A percentile compares a stretch with the other conserved stretches of the same genome.
Evolutionary conservation across 2,113 vertebrate genomes (phyloP).

Genomic region (Larimichthys polyactis): DNA sequence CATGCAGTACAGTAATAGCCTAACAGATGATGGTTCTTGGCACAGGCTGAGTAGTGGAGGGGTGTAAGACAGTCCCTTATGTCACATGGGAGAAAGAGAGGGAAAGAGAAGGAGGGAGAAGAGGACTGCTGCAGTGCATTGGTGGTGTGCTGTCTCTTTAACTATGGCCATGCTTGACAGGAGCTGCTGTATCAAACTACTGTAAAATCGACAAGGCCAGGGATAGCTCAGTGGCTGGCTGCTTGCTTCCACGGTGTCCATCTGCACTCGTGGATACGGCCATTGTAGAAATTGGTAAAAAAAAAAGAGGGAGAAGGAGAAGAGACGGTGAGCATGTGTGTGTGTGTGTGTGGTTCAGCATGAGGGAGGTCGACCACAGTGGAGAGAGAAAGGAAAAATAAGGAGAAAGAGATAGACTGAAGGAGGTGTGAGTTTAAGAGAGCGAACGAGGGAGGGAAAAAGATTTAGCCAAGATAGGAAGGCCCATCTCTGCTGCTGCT

Average conservation of each 20-base stretch:
- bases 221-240: slow-evolving; percentile 56
- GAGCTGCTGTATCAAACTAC: slow-evolving; percentile 79
- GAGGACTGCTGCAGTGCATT: slow-evolving; percentile 74
- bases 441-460: slow-evolving; percentile 56
- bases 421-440: slow-evolving; percentile 64
- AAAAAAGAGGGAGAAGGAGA: slow-evolving; percentile 32
- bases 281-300: slow-evolving; percentile 32
- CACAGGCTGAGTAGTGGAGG: slow-evolving; percentile 71
- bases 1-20: slow-evolving; percentile 75
- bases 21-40: slow-evolving; percentile 80
- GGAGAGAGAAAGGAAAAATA: slow-evolving; percentile 26
- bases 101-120: slow-evolving; percentile 53
- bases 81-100: slow-evolving; percentile 74
- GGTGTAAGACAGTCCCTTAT: slow-evolving; percentile 83
- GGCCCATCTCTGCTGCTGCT: slow-evolving; percentile 60
- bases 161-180: slow-evolving; percentile 68
- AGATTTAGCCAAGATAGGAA: slow-evolving; percentile 67
- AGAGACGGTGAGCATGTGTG: slow-evolving; percentile 12
- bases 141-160: slow-evolving; percentile 77
- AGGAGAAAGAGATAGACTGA: slow-evolving; percentile 45
- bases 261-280: slow-evolving; percentile 53
- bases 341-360: slow-evolving; percentile 44
- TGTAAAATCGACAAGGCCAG: slow-evolving; percentile 72
- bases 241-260: slow-evolving; percentile 61
- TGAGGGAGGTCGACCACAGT: slow-evolving; percentile 48